Evolutionary conservation across 2,888 invertebrate genomes (phyloP), one percentile per base, ranked within the genome.

Genomic region (Octonoba sinensis): DNA sequence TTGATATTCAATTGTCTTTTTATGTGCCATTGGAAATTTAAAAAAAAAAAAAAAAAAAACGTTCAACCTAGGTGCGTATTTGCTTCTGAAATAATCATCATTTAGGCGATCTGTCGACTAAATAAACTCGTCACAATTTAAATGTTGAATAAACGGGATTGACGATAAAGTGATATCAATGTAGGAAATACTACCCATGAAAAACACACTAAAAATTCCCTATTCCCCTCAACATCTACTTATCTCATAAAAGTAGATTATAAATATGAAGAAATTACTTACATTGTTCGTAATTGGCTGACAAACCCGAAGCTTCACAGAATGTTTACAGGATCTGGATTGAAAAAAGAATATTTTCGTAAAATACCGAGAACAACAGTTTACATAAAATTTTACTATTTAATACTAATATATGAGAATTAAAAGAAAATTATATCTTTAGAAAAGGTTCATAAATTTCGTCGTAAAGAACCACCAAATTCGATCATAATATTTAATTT

Each of bases 241-340:
- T 3, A 51, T 3, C 2, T 6, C 27, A 27, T 27, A 27, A 27
- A 27, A 27, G 27, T 27, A 27, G n/a, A n/a, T n/a, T n/a, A n/a
- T n/a, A n/a, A n/a, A n/a, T n/a, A 36, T 11, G 8, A 36, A 1
- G 20, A n/a, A n/a, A 54, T 18, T 54, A 88, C 90, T 91, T 87
- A 91, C 91, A 86, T 93, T 91, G 85, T 91, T 92, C 82, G 92
- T 90, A 3, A 93, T 92, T 0, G 96, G 96, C 88, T 96, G 96
- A 87, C 95, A 95, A 6, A 96, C 96, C 46, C 93, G 91, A 76
- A 96, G 89, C 44, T 91, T 91, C 11, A 96, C 95, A 62, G 92
- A 91, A 11, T 93, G 92, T 47, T 93, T 90, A 88, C 95, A 95
- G 0, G 95, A 93, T 51, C 96, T 91, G 85, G 12, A 86, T 85